Percentiles rank a stretch among this genome's conserved stretches.
These are phyloP conservation scores for Zygothrica quintamaculata DNA, from an alignment of 2,888 invertebrate species.

Conservation along the genomic window DNA sequence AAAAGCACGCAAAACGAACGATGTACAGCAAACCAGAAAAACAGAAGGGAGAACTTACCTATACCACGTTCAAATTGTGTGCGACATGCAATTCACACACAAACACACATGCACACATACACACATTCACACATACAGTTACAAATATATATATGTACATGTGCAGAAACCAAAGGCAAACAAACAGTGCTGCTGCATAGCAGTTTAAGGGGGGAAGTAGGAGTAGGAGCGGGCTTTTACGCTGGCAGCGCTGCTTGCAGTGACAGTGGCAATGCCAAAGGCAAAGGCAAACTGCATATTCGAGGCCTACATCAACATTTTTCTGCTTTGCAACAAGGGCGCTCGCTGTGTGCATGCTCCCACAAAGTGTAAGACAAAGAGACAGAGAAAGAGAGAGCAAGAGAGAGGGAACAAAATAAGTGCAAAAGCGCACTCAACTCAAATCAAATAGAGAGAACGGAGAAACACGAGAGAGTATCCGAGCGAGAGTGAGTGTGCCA, in stretches of 20 bases:
- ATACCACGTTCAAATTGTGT: slow-evolving; percentile 71
- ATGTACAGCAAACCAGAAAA: slow-evolving; percentile 33
- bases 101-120: slow-evolving; percentile 25
- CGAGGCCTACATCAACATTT: slow-evolving; percentile 80
- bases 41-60: slow-evolving; percentile 77
- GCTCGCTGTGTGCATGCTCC: slow-evolving; percentile 28
- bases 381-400: neutral
- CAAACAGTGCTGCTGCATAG: slow-evolving; percentile 29
- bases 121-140: too few species aligned
- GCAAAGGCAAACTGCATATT: slow-evolving; percentile 80
- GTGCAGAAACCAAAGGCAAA: slow-evolving; percentile 5
- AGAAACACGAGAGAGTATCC: neutral
- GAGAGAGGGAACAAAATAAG: neutral
- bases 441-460: neutral
- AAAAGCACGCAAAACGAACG: slow-evolving; percentile 56
- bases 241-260: slow-evolving; percentile 65
- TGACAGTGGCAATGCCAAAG: slow-evolving; percentile 81
- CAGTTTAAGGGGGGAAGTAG: too few species aligned
- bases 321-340: slow-evolving; percentile 65
- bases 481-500: neutral
- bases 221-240: slow-evolving; percentile 8
- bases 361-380: neutral
- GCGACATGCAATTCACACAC: slow-evolving; percentile 65
- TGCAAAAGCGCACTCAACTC: too few species aligned
- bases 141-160: too few species aligned